Percentiles rank a stretch among this genome's conserved stretches.
Conservation (phyloP, 2,888 invertebrate genomes). For the Drosophila flavopinicola region DNA sequence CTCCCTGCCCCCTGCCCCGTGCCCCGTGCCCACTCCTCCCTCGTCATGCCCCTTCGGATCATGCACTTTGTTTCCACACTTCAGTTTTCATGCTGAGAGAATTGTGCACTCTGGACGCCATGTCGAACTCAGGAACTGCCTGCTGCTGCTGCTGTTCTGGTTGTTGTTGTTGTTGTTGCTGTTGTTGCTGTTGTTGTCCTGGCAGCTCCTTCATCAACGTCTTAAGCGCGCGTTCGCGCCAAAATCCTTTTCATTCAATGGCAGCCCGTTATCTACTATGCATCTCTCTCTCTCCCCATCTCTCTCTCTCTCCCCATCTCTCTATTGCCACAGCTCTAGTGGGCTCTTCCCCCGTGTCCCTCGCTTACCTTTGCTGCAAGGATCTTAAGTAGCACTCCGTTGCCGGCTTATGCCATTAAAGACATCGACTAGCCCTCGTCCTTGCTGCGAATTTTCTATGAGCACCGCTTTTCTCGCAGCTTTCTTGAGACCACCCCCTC, state of each 20-base stretch:
- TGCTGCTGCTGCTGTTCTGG: neutral
- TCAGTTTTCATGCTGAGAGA: slow-evolving; percentile 64
- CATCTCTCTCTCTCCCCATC: slow-evolving; percentile 38
- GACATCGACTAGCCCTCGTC: slow-evolving; percentile 35
- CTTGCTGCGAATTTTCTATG: slow-evolving; percentile 48
- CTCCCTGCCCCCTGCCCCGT: neutral
- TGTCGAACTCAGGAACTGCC: slow-evolving; percentile 19
- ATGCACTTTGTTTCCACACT: slow-evolving; percentile 73
- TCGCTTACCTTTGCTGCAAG: slow-evolving; percentile 35
- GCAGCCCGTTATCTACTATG: slow-evolving; percentile 64
- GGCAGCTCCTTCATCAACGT: slow-evolving; percentile 48
- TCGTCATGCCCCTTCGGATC: neutral
- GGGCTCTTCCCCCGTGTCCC: neutral
- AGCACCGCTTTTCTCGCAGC: slow-evolving; percentile 13
- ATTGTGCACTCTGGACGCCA: slow-evolving; percentile 26
- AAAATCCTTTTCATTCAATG: slow-evolving; percentile 76
- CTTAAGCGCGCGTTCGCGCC: slow-evolving; percentile 31
- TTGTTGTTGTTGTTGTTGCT: slow-evolving; percentile 4
- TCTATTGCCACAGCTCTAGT: neutral
- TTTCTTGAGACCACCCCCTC: neutral
- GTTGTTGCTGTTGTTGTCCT: slow-evolving; percentile 6
- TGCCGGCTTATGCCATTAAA: slow-evolving; percentile 67
- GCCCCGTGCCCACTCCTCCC: neutral
- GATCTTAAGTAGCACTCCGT: slow-evolving; percentile 72
- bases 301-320: neutral